Base-by-base conservation (phyloP, 2,797 vertebrate genomes). In the Arctocebus calabarensis region DNA sequence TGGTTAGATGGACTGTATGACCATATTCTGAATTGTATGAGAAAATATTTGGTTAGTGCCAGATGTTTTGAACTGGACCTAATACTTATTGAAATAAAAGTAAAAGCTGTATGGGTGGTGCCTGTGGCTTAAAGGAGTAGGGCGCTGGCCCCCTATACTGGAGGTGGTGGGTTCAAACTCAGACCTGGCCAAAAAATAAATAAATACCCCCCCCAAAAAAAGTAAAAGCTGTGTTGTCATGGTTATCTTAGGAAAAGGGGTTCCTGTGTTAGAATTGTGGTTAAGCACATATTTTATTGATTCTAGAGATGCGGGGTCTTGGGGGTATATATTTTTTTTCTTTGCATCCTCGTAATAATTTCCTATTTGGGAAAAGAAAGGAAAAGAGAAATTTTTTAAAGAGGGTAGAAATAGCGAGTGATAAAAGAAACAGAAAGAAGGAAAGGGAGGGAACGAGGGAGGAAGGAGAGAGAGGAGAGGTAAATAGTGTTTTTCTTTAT, bases 11-110 rank as follows among this genome's bases (percentile, higher is more conserved):
- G 25, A 43, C 61, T 71, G 9, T 77, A 55, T 62, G 79, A 57
- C 16, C 43, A 32, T 68, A 40, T 17, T 32, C 6, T 61, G 29
- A 82, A 48, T 23, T 91, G 13, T 68, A 32, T n/a, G 70, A 52
- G 29, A 37, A 62, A 77, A 62, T 23, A 55, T 37, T 29, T 57
- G 22, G 22, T 48, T 59, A 68, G 9, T 52, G 20, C 5, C 45
- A 77, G 52, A 32, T 88, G 8, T 74, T 91, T 97, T 61, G 40
- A 88, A 86, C 84, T 16, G 25, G 6, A 45, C 2, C 27, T 59
- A 55, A 17, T 75, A 13, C 22, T 77, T 48, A 3, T 74, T 88
- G 59, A 84, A 93, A 84, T 93, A 55, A 82, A 96, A 91, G n/a
- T 82, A 78, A 62, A 91, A 83, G 52, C 2, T n/a, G 1, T 68